Conservation (phyloP, 2,888 invertebrate genomes). For the Eupithecia inturbata region DNA sequence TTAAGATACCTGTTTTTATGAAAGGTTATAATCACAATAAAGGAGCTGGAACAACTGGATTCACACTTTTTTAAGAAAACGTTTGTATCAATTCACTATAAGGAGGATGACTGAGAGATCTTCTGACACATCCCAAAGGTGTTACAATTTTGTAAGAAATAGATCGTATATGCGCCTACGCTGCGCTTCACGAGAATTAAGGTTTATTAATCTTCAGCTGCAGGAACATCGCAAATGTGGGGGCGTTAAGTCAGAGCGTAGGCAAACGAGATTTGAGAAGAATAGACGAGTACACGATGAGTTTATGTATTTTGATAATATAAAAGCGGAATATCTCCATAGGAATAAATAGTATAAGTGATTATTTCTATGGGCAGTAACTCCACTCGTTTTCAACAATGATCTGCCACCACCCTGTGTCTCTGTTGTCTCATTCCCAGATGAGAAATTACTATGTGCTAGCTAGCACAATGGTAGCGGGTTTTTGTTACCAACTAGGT, state of each 20-base stretch:
- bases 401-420: slow-evolving; percentile 38
- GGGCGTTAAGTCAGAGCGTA: slow-evolving; percentile 62
- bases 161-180: slow-evolving; percentile 47
- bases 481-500: slow-evolving; percentile 41
- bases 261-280: slow-evolving; percentile 63
- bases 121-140: slow-evolving; percentile 36
- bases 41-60: background rate
- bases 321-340: background rate
- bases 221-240: slow-evolving; percentile 45
- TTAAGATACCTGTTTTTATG: background rate
- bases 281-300: slow-evolving; percentile 38
- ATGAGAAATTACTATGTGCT: slow-evolving; percentile 48
- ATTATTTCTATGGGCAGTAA: background rate
- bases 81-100: background rate
- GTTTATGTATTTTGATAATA: background rate
- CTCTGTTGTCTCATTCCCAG: slow-evolving; percentile 46
- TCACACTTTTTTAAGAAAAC: background rate
- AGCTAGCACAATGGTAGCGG: slow-evolving; percentile 48
- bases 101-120: background rate
- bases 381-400: slow-evolving; percentile 44
- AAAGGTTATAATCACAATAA: background rate
- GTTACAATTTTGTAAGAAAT: slow-evolving; percentile 49
- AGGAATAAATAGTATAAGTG: background rate
- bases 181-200: slow-evolving; percentile 51
- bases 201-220: slow-evolving; percentile 54